These are phyloP conservation scores for Montipora capitata DNA, from an alignment of 92 coral and sea anemone genomes.

Conservation along the genomic window DNA sequence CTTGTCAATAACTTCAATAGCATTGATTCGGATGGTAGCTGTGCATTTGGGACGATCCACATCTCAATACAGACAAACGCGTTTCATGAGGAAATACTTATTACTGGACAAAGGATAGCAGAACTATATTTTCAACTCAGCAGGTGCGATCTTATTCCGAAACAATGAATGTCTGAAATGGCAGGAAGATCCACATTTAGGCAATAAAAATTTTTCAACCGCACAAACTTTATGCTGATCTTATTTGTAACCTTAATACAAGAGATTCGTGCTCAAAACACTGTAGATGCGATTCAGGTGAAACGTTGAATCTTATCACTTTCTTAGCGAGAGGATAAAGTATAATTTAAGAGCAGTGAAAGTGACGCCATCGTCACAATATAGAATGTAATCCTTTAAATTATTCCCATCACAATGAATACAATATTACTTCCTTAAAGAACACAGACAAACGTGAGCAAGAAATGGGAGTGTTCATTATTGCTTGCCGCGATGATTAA, in stretches of 20 bases:
- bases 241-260: neutral
- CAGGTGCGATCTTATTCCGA: neutral
- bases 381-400: neutral
- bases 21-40: neutral
- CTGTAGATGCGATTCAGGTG: neutral
- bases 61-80: constrained; percentile 4
- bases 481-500: neutral
- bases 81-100: constrained; percentile 11
- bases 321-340: constrained; percentile 20
- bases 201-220: neutral
- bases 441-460: neutral
- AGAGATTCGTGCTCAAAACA: neutral
- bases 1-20: constrained; percentile 2
- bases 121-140: constrained; percentile 5
- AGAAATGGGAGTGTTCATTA: neutral
- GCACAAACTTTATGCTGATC: neutral
- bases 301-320: constrained; percentile 1
- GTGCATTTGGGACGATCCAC: neutral
- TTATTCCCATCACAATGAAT: constrained; percentile 12
- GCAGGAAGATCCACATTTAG: constrained; percentile 5
- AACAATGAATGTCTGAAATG: neutral
- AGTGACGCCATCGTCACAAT: neutral
- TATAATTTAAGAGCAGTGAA: constrained; percentile 18
- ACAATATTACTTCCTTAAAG: constrained; percentile 33
- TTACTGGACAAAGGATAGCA: neutral